Percentiles rank a stretch among this genome's conserved stretches.
phyloP scores from a whole-genome alignment of 2,113 vertebrate species.

The Gambusia affinis region DNA sequence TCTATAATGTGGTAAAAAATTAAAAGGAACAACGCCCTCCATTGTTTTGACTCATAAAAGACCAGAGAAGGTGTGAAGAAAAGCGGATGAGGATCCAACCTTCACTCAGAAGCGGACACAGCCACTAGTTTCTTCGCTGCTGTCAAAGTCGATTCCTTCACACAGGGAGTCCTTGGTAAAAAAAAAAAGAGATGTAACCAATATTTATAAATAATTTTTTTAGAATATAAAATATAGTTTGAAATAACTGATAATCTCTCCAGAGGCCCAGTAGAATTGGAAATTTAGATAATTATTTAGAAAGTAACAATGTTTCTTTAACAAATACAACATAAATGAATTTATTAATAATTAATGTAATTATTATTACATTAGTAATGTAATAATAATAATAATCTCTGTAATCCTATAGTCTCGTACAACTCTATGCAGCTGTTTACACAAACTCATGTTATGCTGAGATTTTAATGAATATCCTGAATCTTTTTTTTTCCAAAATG shows the following conservation, averaged over 20 bases:
- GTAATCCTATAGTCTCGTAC: neutral
- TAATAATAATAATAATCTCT: neutral
- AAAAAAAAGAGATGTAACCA: slow-evolving; percentile 8
- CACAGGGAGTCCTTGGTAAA: slow-evolving; percentile 77
- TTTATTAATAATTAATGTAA: slow-evolving; percentile 18
- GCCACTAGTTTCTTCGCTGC: slow-evolving; percentile 74
- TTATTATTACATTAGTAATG: neutral
- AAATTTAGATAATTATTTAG: slow-evolving; percentile 25
- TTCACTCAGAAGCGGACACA: slow-evolving; percentile 80
- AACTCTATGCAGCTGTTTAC: neutral
- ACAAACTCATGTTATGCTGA: neutral
- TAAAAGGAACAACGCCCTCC: neutral
- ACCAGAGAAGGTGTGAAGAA: neutral
- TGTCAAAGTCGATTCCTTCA: slow-evolving; percentile 80
- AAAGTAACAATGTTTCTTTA: neutral
- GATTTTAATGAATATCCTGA: neutral
- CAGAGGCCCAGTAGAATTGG: neutral
- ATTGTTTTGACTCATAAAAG: slow-evolving; percentile 3
- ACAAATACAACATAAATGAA: neutral
- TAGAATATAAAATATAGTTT: slow-evolving; percentile 7
- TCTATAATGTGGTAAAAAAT: neutral
- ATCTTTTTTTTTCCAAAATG: neutral
- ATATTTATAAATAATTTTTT: slow-evolving; percentile 18
- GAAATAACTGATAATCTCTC: slow-evolving; percentile 10
- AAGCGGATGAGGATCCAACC: neutral